These are phyloP conservation scores for Mobula birostris DNA, from an alignment of 2,113 vertebrate species.

Conservation along the genomic window DNA sequence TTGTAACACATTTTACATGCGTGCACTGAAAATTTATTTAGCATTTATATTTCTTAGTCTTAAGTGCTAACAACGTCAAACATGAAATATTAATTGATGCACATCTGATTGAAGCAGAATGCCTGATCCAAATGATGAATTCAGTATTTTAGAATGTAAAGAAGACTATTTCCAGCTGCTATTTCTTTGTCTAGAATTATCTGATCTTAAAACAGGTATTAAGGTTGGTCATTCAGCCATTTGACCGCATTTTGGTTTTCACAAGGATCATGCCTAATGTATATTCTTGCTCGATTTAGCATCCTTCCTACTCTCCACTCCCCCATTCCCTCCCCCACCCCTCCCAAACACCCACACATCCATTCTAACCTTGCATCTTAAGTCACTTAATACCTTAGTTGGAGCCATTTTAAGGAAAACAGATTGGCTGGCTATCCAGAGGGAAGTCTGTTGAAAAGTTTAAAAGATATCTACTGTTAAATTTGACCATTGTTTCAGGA, in stretches of 20 bases:
- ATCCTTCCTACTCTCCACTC: no score
- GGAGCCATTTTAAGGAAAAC: not conserved
- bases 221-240: not conserved
- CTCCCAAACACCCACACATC: no score
- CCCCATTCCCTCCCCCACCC: no score
- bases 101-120: not conserved
- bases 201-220: not conserved
- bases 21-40: not conserved
- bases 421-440: not conserved
- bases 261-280: not conserved
- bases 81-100: not conserved
- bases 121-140: not conserved
- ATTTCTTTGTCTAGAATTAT: not conserved
- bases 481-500: not conserved
- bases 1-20: not conserved
- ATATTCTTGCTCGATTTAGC: not conserved
- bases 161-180: not conserved
- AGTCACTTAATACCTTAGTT: not conserved
- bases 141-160: not conserved
- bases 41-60: not conserved
- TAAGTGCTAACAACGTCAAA: not conserved
- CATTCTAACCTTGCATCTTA: not conserved
- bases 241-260: not conserved
- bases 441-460: not conserved
- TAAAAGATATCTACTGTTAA: not conserved